Evolutionary conservation across 2,888 invertebrate genomes (phyloP), one percentile per base, ranked within the genome.

Genomic region (Callyntrura sp.): DNA sequence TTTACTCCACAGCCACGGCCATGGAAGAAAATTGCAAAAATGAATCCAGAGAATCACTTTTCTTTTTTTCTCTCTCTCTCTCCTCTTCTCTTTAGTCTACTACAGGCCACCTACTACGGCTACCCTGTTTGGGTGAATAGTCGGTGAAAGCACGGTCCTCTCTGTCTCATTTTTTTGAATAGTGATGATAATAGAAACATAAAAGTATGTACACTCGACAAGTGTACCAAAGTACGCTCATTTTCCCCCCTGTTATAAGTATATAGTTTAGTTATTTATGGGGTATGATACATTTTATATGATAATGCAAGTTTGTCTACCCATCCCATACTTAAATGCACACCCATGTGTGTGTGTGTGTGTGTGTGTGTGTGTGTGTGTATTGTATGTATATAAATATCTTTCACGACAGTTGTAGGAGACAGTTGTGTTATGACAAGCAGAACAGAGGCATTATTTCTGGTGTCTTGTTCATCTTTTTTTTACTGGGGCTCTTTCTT

Each of bases 341-440:
- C 14, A 12, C 28, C 6, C 17, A 65, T n/a, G 14, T 55, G 51
- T 55, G n/a, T 14, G 28, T 14, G 0, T 25, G 35, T 23, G 25
- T 51, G 11, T 4, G 12, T 25, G 28, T 17, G 17, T 6, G 17
- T 28, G 57, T 35, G 17, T 28, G 23, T 23, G 11, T 73, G 20
- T 12, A 14, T 81, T 81, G 25, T 79, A 14, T 79, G n/a, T 60
- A 60, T 60, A 35, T 35, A n/a, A 51, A 8, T 12, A 28, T 55
- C 25, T 55, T 25, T 68, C 25, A 57, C 23, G 28, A 57, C 57
- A 78, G n/a, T 78, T 23, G 78, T 25, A 25, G 20, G 23, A 60
- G 14, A 28, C 60, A 70, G 73, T 73, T 76, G 79, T 82, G 82
- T 88, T 88, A 88, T 82, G 76, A 88, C 88, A 83, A 88, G 76